Evolutionary conservation across 1,140 invertebrate species (phyloP).

Genomic region (Tetragnatha versicolor): DNA sequence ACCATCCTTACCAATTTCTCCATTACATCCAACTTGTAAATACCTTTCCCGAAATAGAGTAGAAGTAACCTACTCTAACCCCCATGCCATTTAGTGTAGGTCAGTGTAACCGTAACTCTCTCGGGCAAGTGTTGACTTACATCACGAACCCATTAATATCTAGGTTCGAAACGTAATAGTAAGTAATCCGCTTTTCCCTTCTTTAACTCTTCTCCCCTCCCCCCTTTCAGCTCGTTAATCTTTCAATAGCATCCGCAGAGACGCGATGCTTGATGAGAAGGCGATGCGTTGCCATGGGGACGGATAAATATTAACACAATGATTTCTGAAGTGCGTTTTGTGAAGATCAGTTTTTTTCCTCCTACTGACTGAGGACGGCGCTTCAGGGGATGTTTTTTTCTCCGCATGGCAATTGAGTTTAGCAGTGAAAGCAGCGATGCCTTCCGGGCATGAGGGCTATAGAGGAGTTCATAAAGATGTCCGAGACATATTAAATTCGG

Average conservation of each 20-base stretch:
- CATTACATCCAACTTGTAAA: no score
- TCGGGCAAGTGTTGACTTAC: no score
- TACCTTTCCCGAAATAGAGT: no score
- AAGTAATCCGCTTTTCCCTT: not conserved
- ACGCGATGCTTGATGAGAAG: not conserved
- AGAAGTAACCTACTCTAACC: no score
- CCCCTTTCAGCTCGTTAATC: not conserved
- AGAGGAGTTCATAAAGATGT: no score
- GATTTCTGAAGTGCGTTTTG: constrained; percentile 17
- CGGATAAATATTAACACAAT: constrained; percentile 41
- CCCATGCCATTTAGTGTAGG: no score
- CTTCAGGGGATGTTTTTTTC: not conserved
- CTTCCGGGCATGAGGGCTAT: not conserved
- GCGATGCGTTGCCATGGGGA: constrained; percentile 4
- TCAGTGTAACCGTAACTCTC: no score
- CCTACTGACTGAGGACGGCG: not conserved
- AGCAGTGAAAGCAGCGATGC: not conserved
- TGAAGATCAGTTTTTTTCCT: not conserved
- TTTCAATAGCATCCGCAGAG: constrained; percentile 9
- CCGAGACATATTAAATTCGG: no score
- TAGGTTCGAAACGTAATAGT: not conserved
- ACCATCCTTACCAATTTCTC: no score
- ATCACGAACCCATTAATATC: no score
- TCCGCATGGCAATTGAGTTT: not conserved
- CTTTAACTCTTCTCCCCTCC: not conserved